Evolutionary conservation across 92 coral and sea anemone species (phyloP).

Genomic region (Parazoanthus darwini): DNA sequence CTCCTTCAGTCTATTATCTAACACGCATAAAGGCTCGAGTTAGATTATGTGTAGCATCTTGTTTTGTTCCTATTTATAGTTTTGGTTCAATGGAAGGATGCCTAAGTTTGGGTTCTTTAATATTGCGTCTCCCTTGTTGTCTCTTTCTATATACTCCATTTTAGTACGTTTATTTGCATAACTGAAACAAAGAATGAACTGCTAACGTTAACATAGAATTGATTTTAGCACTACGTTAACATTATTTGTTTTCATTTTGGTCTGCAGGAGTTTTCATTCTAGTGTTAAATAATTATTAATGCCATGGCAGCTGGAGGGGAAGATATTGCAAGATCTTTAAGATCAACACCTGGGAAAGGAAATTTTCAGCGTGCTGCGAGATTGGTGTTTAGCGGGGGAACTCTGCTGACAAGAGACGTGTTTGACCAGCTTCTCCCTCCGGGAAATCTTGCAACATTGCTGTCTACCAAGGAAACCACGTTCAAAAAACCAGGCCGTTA

Average conservation of each 20-base stretch:
- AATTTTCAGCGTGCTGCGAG: constrained; percentile 33
- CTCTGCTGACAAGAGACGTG: not conserved
- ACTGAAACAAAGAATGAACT: too few species aligned
- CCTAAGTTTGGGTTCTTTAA: not conserved
- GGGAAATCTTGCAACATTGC: not conserved
- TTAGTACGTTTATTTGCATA: too few species aligned
- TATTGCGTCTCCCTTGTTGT: not conserved
- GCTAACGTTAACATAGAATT: not conserved
- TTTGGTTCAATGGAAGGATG: too few species aligned
- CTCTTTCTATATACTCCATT: too few species aligned
- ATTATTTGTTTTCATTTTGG: not conserved
- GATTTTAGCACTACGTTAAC: too few species aligned
- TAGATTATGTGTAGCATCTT: too few species aligned
- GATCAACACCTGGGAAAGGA: constrained; percentile 14
- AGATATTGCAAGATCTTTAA: constrained; percentile 20
- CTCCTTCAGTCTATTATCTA: too few species aligned
- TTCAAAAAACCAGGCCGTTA: not conserved
- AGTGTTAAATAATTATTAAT: not conserved
- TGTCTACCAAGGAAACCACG: not conserved
- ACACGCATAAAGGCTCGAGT: too few species aligned
- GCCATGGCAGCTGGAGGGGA: constrained; percentile 13
- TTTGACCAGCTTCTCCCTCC: constrained; percentile 8
- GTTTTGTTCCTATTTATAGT: too few species aligned
- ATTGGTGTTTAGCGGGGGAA: constrained; percentile 30
- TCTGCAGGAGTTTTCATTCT: not conserved